These are phyloP conservation scores for Lagopus muta DNA, from an alignment of 2,113 vertebrate species.

Conservation along the genomic window DNA sequence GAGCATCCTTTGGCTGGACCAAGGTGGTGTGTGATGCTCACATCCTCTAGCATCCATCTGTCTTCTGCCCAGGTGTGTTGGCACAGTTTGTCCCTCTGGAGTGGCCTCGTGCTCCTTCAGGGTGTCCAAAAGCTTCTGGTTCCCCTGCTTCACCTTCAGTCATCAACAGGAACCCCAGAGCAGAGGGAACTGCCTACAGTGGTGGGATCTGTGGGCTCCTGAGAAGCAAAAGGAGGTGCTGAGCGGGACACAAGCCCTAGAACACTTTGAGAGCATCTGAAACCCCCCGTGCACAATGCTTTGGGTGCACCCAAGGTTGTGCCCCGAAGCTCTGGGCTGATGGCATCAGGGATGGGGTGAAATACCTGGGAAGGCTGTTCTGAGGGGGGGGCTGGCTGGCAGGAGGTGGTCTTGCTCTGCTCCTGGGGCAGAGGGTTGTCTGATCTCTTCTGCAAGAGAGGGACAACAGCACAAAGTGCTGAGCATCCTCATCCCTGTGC, in stretches of 20 bases:
- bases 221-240: neutral
- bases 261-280: neutral
- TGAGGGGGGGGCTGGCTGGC: rapidly evolving
- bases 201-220: neutral
- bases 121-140: neutral
- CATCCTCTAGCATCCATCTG: rapidly evolving
- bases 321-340: neutral
- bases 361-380: neutral
- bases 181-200: rapidly evolving
- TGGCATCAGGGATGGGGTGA: neutral
- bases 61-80: rapidly evolving
- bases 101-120: neutral
- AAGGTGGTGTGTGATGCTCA: rapidly evolving
- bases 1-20: rapidly evolving
- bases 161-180: rapidly evolving
- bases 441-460: neutral
- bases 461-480: neutral
- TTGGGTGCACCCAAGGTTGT: neutral
- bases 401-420: rapidly evolving
- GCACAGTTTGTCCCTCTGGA: neutral
- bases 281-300: neutral
- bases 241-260: neutral
- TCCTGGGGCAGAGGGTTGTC: rapidly evolving
- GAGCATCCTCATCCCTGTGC: neutral
- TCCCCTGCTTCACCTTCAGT: neutral